Conservation (phyloP, 2,888 invertebrate species). For the Lamellibrachia columna region DNA sequence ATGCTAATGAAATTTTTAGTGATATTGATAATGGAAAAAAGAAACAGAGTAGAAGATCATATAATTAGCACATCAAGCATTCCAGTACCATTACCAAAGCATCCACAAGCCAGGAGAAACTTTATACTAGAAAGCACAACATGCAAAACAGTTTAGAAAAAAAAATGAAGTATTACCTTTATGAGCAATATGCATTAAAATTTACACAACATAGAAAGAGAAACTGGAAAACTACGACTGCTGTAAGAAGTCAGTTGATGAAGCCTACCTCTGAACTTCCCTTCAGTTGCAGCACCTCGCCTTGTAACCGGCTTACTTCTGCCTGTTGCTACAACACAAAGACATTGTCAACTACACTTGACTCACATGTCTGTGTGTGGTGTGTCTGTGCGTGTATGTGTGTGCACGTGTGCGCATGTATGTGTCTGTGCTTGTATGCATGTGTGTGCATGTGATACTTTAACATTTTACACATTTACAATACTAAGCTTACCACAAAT, state of each 20-base stretch:
- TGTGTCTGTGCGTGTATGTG: background rate
- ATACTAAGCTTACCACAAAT: too few species aligned
- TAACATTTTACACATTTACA: too few species aligned
- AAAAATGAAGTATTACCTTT: background rate
- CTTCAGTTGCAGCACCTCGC: background rate
- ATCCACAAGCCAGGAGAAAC: background rate
- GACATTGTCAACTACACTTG: background rate
- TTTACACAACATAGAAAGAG: background rate
- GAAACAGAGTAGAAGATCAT: background rate
- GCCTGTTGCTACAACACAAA: slow-evolving; percentile 11
- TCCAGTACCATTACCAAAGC: background rate
- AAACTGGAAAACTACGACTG: background rate
- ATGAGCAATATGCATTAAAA: background rate
- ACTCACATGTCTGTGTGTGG: background rate
- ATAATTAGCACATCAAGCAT: background rate
- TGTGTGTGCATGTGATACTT: too few species aligned
- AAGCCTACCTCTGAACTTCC: background rate
- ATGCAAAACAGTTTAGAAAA: background rate
- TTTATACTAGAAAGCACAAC: background rate
- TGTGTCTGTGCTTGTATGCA: too few species aligned
- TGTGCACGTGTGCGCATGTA: background rate
- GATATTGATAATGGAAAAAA: background rate
- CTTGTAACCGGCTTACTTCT: background rate
- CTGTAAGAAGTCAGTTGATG: background rate
- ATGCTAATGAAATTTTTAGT: too few species aligned